Evolutionary conservation across 1,140 invertebrate genomes (phyloP).

Genomic region (Chionoecetes opilio): DNA sequence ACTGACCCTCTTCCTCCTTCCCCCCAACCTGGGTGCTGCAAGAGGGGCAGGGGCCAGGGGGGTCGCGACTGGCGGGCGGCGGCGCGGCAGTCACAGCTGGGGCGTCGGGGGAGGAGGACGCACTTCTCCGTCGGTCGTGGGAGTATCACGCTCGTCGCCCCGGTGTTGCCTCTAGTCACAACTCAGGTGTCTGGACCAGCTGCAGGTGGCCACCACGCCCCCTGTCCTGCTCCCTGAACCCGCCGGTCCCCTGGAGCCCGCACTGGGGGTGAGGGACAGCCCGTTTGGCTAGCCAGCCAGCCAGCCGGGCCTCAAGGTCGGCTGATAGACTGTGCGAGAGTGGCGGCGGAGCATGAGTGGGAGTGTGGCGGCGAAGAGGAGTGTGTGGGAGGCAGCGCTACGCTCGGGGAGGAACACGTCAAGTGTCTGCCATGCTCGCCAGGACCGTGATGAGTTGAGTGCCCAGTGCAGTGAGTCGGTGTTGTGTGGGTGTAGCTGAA

Average conservation of each 20-base stretch:
- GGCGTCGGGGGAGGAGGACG: slow-evolving; percentile 56
- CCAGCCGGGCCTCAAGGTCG: slow-evolving; percentile 53
- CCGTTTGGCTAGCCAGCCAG: slow-evolving; percentile 28
- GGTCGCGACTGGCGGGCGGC: background rate
- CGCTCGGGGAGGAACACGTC: background rate
- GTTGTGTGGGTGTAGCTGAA: slow-evolving; percentile 1
- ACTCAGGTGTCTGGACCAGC: slow-evolving; percentile 31
- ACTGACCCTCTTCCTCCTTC: background rate
- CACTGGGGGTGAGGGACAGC: slow-evolving; percentile 22
- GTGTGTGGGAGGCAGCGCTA: background rate
- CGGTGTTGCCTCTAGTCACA: slow-evolving; percentile 17
- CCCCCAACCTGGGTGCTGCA: background rate
- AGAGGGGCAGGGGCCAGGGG: background rate
- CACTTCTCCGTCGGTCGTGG: slow-evolving; percentile 43
- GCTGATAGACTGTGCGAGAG: slow-evolving; percentile 21
- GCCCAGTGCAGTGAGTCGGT: slow-evolving; percentile 39
- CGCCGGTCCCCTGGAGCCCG: background rate
- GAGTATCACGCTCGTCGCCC: slow-evolving; percentile 41
- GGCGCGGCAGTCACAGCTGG: background rate
- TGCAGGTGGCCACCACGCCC: slow-evolving; percentile 34
- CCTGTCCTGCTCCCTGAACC: background rate
- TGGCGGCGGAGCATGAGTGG: slow-evolving; percentile 18
- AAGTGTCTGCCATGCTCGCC: slow-evolving; percentile 11
- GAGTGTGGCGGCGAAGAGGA: background rate
- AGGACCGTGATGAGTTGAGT: slow-evolving; percentile 17